Evolutionary conservation across 2,113 vertebrate species (phyloP).

Genomic region (Lasiurus cinereus): DNA sequence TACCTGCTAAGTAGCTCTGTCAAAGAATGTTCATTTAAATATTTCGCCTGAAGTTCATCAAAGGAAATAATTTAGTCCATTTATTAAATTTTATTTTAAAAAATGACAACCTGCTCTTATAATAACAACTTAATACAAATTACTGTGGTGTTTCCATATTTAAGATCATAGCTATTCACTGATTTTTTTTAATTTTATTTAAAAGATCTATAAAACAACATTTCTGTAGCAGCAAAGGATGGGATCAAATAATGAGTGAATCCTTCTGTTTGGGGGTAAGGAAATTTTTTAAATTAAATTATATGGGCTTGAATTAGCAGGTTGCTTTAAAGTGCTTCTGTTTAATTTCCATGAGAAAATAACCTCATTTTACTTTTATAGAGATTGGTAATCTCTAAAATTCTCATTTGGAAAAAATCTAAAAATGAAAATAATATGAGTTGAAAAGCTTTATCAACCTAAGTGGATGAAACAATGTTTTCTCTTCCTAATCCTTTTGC

Average conservation of each 20-base stretch:
- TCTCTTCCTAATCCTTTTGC: background rate
- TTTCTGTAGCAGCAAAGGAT: constrained; percentile 69
- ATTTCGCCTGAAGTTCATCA: constrained; percentile 15
- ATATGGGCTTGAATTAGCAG: constrained; percentile 65
- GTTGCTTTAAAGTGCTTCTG: constrained; percentile 70
- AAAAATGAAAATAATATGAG: constrained; percentile 50
- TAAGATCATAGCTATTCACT: constrained; percentile 49
- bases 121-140: constrained; percentile 56
- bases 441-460: constrained; percentile 24
- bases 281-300: constrained; percentile 60
- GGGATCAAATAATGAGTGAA: background rate
- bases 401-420: background rate
- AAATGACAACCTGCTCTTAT: background rate
- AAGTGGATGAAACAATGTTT: background rate
- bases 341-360: constrained; percentile 74
- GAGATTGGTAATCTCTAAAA: background rate
- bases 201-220: background rate
- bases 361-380: constrained; percentile 64
- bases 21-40: background rate
- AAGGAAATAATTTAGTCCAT: background rate
- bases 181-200: constrained; percentile 71
- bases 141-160: constrained; percentile 51
- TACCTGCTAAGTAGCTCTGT: background rate
- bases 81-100: constrained; percentile 75
- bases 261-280: constrained; percentile 45